Base-by-base conservation (phyloP, 2,888 invertebrate genomes). In the Cephus runcator region DNA sequence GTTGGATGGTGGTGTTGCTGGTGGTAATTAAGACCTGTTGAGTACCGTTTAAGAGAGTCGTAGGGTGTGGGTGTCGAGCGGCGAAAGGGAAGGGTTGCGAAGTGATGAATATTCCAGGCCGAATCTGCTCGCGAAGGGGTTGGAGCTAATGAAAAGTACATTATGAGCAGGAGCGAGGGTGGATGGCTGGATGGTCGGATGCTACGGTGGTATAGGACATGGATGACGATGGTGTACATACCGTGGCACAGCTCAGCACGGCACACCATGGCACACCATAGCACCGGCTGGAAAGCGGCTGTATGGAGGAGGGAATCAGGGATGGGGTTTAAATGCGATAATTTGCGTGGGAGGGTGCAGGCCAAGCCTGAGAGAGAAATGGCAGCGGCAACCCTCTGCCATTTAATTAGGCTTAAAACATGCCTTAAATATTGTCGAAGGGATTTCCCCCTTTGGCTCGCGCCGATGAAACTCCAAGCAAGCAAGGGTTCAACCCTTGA, bases 381-480 rank as follows among this genome's bases (percentile, higher is more conserved):
- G 77, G 68, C 76, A 75, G 83, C 80, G 84, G 80, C 86, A 85
- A 88, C 88, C 90, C 89, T 90, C 88, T 86, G 87, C 89, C 88
- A 89, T 90, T 90, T 90, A 90, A 90, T 90, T 90, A 90, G 88
- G 87, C 90, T 88, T 90, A 89, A 90, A 90, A 90, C 90, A 90
- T 90, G 88, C 89, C 90, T 90, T 89, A 90, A 90, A 90, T 90
- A 89, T 90, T 88, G 90, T 90, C 87, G 87, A 86, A 90, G 89
- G 90, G 90, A 87, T 56, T 56, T 56, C 56, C 56, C 56, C 56
- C 56, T 56, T 56, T 23, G 78, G 34, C 30, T 23, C 69, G 73
- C 12, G 30, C 56, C n/a, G 73, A n/a, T 36, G 75, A 77, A 84
- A 85, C 84, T 81, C 76, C 80, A 3, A 35, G 83, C 82, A 56